Conservation (phyloP, 1,140 invertebrate species). For the Meloidogyne hapla region DNA sequence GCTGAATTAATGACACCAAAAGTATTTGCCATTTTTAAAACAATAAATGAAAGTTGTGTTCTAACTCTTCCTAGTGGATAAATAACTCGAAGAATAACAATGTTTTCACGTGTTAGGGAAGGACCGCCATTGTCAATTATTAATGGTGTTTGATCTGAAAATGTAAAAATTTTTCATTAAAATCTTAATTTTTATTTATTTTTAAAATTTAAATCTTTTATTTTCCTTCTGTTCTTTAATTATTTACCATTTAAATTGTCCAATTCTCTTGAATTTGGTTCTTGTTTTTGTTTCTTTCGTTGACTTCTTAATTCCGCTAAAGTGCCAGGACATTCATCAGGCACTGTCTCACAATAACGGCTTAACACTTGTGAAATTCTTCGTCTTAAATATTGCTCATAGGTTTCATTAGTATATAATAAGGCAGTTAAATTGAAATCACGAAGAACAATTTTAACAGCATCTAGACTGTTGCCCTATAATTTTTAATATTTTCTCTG, state of each 20-base stretch:
- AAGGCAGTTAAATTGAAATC: slow-evolving; percentile 55
- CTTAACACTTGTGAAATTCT: slow-evolving; percentile 56
- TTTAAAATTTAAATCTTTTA: slow-evolving; percentile 12
- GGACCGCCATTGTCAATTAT: slow-evolving; percentile 50
- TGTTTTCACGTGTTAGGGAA: slow-evolving; percentile 54
- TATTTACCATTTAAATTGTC: background rate
- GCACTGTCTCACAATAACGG: slow-evolving; percentile 55
- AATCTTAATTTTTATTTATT: too few relatives aligned
- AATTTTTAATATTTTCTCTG: slow-evolving; percentile 17
- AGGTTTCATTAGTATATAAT: slow-evolving; percentile 58
- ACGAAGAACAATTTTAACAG: slow-evolving; percentile 53
- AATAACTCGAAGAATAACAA: slow-evolving; percentile 55
- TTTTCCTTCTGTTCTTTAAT: slow-evolving; percentile 14
- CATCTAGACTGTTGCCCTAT: slow-evolving; percentile 48
- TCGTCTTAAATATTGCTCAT: slow-evolving; percentile 63
- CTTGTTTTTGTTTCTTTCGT: background rate
- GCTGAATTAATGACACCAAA: slow-evolving; percentile 3
- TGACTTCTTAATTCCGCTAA: slow-evolving; percentile 16
- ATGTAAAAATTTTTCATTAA: too few relatives aligned
- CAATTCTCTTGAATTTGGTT: background rate
- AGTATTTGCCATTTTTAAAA: slow-evolving; percentile 42
- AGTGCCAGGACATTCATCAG: slow-evolving; percentile 58
- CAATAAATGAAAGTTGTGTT: slow-evolving; percentile 55
- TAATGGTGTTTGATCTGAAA: background rate
- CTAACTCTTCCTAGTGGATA: slow-evolving; percentile 27